Evolutionary conservation across 2,113 vertebrate genomes (phyloP).

Genomic region (Synchiropus splendidus): DNA sequence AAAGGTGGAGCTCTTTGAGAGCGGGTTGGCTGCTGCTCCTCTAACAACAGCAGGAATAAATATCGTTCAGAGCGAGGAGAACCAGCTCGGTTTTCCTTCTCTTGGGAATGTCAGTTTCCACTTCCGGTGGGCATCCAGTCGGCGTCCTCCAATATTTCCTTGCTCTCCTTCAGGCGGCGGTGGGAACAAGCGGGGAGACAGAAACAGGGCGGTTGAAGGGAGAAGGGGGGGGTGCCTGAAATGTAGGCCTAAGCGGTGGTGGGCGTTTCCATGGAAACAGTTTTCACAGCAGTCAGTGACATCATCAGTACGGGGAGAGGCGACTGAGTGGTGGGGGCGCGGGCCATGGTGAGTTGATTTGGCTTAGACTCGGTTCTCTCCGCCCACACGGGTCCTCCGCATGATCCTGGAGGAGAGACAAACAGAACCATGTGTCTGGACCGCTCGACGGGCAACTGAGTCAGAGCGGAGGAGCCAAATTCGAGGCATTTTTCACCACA

Average conservation of each 20-base stretch:
- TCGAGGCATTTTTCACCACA: background rate
- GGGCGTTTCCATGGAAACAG: constrained; percentile 85
- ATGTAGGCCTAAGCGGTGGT: constrained; percentile 81
- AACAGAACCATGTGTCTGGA: constrained; percentile 18
- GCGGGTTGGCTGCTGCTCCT: constrained; percentile 60
- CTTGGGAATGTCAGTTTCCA: constrained; percentile 32
- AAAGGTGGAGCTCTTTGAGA: constrained; percentile 72
- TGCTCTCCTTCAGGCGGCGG: constrained; percentile 26
- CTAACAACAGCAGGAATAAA: constrained; percentile 63
- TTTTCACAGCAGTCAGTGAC: constrained; percentile 78
- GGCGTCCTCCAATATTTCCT: constrained; percentile 4
- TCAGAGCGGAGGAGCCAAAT: background rate
- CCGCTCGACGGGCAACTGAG: background rate
- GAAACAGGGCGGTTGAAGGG: constrained; percentile 28
- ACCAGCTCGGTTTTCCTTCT: constrained; percentile 27
- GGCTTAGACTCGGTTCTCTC: constrained; percentile 86
- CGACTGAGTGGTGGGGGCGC: constrained; percentile 13
- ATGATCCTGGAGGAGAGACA: constrained; percentile 66
- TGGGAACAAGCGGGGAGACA: constrained; percentile 6
- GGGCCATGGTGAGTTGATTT: constrained; percentile 44
- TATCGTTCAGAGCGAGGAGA: constrained; percentile 32
- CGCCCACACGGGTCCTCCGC: constrained; percentile 83
- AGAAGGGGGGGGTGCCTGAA: constrained; percentile 70
- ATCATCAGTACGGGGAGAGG: constrained; percentile 71
- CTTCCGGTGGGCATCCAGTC: constrained; percentile 10